Base-by-base conservation (phyloP, 1,140 invertebrate species). In the Sweltsa coloradensis region DNA sequence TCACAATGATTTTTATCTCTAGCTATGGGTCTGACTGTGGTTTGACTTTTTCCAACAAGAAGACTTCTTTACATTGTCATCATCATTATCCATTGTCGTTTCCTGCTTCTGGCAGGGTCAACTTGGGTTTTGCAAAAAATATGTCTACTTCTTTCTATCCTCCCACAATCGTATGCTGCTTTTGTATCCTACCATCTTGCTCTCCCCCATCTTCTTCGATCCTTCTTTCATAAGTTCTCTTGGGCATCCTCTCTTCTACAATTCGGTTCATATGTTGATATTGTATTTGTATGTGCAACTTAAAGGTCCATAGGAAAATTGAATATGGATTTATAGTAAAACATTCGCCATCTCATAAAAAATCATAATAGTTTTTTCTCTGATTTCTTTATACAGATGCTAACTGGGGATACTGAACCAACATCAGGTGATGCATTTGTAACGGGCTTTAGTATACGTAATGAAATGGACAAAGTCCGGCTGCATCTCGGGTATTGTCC, bases 401-500 rank as follows among this genome's bases (percentile, higher is more conserved):
- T 86, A 40, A 86, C 84, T 2, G 82, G 83, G 13, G 78, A 83
- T 57, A 65, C 71, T 31, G 57, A 62, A 41, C 68, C 78, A 4
- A 74, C 74, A 14, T 53, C 53, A 18, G 79, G 79, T 25, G 64
- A 71, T 59, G 75, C 74, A 5, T 65, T 53, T 36, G 68, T 83
- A 27, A 76, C 81, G 56, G 77, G 74, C n/a, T 73, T 69, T 63
- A 75, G 82, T 57, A 73, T 84, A 29, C 55, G 62, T 27, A 70
- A 59, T 27, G 61, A 76, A 44, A 67, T 73, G 29, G 54, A 64
- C 5, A 52, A 25, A 51, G 64, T 21, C 53, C 66, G 78, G 48
- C 63, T 65, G 9, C 73, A 74, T 59, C 63, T 88, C 3, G 85
- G 85, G 5, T 68, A 91, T 5, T 98, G 94, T 66, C 93, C 93